A percentile compares a stretch with the other conserved stretches of the same genome.
Conservation (phyloP, 2,888 invertebrate genomes). For the Dioctria rufipes region DNA sequence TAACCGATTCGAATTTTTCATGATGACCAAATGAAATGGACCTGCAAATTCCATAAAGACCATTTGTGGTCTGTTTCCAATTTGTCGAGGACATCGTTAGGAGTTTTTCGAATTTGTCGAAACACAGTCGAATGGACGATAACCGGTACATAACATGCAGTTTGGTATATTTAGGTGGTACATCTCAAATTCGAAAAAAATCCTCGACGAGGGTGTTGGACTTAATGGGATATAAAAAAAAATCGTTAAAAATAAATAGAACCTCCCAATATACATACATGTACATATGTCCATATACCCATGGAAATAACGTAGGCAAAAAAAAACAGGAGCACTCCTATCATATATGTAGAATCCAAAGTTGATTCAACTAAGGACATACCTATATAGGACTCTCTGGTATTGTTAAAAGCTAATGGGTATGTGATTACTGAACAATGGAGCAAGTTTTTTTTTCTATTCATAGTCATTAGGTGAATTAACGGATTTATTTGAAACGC, state of each 20-base stretch:
- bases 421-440: slow-evolving; percentile 15
- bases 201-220: slow-evolving; percentile 19
- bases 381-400: too few species aligned
- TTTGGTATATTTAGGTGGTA: neutral
- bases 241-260: slow-evolving; percentile 44
- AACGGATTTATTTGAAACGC: neutral
- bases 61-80: slow-evolving; percentile 53
- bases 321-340: too few species aligned
- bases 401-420: slow-evolving; percentile 9
- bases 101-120: neutral
- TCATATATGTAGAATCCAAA: too few species aligned
- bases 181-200: slow-evolving; percentile 15
- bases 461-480: neutral
- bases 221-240: slow-evolving; percentile 46
- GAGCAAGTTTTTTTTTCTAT: neutral
- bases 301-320: neutral
- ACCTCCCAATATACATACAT: neutral
- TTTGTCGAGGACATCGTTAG: slow-evolving; percentile 48
- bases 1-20: slow-evolving; percentile 49
- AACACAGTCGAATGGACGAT: neutral
- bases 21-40: slow-evolving; percentile 49
- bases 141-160: slow-evolving; percentile 9
- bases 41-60: slow-evolving; percentile 49
- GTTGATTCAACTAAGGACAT: too few species aligned
- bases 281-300: neutral